Percentiles rank a stretch among this genome's conserved stretches.
These are phyloP conservation scores for Atherinomorus stipes DNA, from an alignment of 2,113 vertebrate species.

Conservation along the genomic window DNA sequence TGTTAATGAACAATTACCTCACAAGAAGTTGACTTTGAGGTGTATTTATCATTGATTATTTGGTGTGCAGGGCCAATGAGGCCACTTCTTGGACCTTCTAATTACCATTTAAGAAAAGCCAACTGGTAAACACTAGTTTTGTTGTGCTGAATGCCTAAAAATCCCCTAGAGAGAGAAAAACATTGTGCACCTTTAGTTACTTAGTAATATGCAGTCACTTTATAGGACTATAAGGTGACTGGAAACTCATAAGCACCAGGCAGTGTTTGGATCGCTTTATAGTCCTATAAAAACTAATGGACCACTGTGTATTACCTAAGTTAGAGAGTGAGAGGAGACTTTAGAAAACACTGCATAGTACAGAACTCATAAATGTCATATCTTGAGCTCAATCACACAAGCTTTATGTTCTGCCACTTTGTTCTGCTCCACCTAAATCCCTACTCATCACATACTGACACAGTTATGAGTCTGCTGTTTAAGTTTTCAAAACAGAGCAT, in stretches of 20 bases:
- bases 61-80: constrained; percentile 35
- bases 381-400: not conserved
- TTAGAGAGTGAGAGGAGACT: not conserved
- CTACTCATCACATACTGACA: too few species aligned
- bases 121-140: not conserved
- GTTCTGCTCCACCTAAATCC: too few species aligned
- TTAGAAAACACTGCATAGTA: not conserved
- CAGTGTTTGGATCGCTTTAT: not conserved
- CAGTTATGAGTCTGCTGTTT: too few species aligned
- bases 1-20: constrained; percentile 46
- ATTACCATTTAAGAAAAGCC: constrained; percentile 17
- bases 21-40: constrained; percentile 18
- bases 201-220: not conserved
- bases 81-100: constrained; percentile 16
- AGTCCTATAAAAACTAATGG: constrained; percentile 1
- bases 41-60: constrained; percentile 36
- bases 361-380: not conserved
- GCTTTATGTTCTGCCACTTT: not conserved
- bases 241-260: not conserved
- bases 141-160: not conserved
- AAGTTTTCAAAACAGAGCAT: too few species aligned
- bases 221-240: too few species aligned
- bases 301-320: not conserved
- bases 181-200: too few species aligned
- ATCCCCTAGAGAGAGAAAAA: too few species aligned